Base-by-base conservation (phyloP, 2,888 invertebrate species). In the Hesperia comma region DNA sequence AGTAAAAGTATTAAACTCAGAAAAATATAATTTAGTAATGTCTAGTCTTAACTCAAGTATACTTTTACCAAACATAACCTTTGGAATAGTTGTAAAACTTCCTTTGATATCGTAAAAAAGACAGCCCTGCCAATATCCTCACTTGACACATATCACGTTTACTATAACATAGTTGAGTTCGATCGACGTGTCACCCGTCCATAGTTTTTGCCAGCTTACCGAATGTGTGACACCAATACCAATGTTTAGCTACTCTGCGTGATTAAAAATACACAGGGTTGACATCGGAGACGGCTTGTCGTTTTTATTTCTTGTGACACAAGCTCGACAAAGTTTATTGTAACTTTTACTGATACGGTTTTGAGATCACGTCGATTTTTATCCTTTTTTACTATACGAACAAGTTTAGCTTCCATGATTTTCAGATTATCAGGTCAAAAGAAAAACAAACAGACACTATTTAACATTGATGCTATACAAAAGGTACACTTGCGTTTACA, bases 131-230 rank as follows among this genome's bases (percentile, higher is more conserved):
- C 74, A 74, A 75, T 74, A 74, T 71, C 70, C 68, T 72, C 71
- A 77, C 75, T 77, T 77, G 78, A 78, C 76, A 76, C 74, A 77
- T 73, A 74, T 75, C 77, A 77, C 75, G 76, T 75, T 71, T 68
- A 72, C 72, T 72, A 69, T 73, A 71, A 70, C 69, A 69, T 68
- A 69, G 60, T 58, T 58, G 53, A 43, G 66, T 69, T 68, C 69
- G 71, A 72, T 71, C 53, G 66, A 70, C 71, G 72, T 71, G 72
- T 71, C 72, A 61, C 54, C 67, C 58, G 58, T 15, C 53, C 43
- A 43, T 60, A 66, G 66, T 66, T 66, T 66, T 66, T 66, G 66
- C 60, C 46, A 37, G 54, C 66, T 66, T 66, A 66, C 54, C 60
- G 66, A 66, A 60, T 66, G 54, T 66, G 60, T 60, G 66, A 66